Conservation (phyloP, 2,113 vertebrate species). For the Tragulus kanchil region DNA sequence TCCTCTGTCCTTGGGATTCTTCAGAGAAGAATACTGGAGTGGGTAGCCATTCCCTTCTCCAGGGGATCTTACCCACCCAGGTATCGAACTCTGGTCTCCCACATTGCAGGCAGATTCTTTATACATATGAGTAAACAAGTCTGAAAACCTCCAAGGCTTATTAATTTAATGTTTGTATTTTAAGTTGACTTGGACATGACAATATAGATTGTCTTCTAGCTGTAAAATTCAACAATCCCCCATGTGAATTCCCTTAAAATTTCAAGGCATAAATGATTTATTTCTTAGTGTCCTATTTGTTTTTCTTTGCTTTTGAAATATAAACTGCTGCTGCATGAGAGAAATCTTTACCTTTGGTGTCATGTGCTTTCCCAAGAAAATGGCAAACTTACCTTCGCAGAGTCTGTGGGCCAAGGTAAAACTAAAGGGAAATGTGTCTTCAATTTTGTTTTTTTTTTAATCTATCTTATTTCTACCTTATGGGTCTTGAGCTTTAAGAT, state of each 20-base stretch:
- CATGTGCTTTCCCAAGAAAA: background rate
- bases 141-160: background rate
- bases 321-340: background rate
- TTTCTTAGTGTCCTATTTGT: background rate
- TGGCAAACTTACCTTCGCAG: no score
- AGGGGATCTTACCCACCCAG: background rate
- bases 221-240: background rate
- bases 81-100: background rate
- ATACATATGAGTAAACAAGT: background rate
- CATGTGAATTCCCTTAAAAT: background rate
- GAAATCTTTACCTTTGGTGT: background rate
- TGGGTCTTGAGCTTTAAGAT: background rate
- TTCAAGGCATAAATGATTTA: background rate
- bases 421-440: no score
- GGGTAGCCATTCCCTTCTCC: background rate
- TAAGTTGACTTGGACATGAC: background rate
- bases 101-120: background rate
- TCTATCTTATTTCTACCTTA: background rate
- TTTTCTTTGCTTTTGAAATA: conserved; percentile 39
- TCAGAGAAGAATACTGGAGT: background rate
- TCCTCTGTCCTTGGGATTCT: background rate
- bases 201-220: background rate
- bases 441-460: background rate
- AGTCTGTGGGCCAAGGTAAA: no score
- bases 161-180: background rate